A percentile compares a stretch with the other conserved stretches of the same genome.
Evolutionary conservation across 2,797 vertebrate species (phyloP).

Genomic region (Hoplostethus mediterraneus): DNA sequence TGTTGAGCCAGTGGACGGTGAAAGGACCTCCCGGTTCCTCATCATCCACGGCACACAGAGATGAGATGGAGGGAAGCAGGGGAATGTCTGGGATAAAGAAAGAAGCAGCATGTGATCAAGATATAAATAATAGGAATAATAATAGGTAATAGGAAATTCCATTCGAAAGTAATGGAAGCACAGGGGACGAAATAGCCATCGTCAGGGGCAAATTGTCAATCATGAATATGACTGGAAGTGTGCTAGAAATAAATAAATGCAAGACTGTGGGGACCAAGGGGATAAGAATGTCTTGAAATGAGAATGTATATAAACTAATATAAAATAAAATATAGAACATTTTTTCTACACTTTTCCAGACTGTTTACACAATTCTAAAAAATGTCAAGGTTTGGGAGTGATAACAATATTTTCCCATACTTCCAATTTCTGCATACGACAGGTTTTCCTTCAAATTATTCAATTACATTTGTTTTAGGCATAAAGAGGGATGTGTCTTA

Average conservation of each 20-base stretch:
- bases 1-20: slow-evolving; percentile 98
- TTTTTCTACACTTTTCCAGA: too few species aligned
- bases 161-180: neutral
- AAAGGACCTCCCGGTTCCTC: slow-evolving; percentile 95
- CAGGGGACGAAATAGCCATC: slow-evolving; percentile 11
- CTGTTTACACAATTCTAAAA: too few species aligned
- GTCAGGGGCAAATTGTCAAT: slow-evolving; percentile 23
- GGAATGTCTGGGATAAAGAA: slow-evolving; percentile 90
- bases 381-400: too few species aligned
- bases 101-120: neutral
- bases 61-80: slow-evolving; percentile 96
- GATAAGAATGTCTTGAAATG: neutral
- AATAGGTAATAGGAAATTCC: neutral
- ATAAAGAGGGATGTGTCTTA: neutral
- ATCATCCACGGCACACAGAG: slow-evolving; percentile 87
- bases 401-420: too few species aligned
- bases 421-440: too few species aligned
- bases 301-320: neutral
- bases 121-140: too few species aligned
- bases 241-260: slow-evolving; percentile 43
- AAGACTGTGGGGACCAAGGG: too few species aligned
- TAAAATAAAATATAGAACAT: too few species aligned
- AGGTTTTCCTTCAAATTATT: too few species aligned
- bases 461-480: too few species aligned
- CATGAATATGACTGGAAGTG: slow-evolving; percentile 9